These are phyloP conservation scores for Teinopalpus imperialis DNA, from an alignment of 2,888 invertebrate genomes.

Conservation along the genomic window DNA sequence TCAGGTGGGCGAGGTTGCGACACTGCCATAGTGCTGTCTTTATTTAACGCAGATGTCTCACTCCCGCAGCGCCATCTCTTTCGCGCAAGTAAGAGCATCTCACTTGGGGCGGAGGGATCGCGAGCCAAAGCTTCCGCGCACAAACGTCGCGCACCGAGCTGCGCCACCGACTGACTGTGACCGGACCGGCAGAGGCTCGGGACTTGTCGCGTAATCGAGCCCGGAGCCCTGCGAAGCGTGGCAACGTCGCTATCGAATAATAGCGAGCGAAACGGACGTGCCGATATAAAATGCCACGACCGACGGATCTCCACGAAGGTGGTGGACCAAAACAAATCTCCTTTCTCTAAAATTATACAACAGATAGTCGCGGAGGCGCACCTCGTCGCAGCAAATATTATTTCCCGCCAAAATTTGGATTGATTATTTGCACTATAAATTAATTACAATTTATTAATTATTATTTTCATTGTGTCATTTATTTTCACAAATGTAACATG, in stretches of 20 bases:
- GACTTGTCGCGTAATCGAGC: constrained; percentile 50
- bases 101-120: constrained; percentile 49
- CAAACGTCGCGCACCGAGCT: constrained; percentile 80
- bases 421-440: no score
- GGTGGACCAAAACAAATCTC: constrained; percentile 80
- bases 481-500: no score
- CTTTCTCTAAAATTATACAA: constrained; percentile 80
- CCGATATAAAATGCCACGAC: constrained; percentile 72
- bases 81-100: constrained; percentile 51
- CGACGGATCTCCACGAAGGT: constrained; percentile 62
- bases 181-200: constrained; percentile 47
- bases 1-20: constrained; percentile 83
- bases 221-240: constrained; percentile 50
- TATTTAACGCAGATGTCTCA: constrained; percentile 41
- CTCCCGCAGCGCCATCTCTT: constrained; percentile 51
- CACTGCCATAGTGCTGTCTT: constrained; percentile 71
- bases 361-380: constrained; percentile 58
- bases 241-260: constrained; percentile 72
- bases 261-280: constrained; percentile 68
- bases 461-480: no score
- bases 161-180: constrained; percentile 78
- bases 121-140: constrained; percentile 65
- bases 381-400: constrained; percentile 35
- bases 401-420: constrained; percentile 38
- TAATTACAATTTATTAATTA: no score